These are phyloP conservation scores for Diloba caeruleocephala DNA, from an alignment of 2,888 invertebrate genomes.

Conservation along the genomic window DNA sequence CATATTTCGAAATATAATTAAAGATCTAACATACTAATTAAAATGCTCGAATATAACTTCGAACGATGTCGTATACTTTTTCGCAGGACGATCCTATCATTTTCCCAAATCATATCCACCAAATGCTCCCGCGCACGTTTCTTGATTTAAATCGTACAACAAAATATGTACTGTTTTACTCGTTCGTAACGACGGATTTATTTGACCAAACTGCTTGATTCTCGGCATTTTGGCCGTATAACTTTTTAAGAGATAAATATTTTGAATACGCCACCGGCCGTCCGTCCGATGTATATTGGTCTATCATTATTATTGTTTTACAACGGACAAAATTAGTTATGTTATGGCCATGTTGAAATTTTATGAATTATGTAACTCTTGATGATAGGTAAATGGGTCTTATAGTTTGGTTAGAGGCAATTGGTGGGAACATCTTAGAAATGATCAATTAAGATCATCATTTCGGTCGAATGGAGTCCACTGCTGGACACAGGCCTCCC, in stretches of 20 bases:
- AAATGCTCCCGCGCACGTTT: slow-evolving; percentile 70
- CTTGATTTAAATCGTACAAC: slow-evolving; percentile 81
- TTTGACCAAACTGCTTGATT: slow-evolving; percentile 73
- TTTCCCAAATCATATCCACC: slow-evolving; percentile 50
- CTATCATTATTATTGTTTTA: slow-evolving; percentile 54
- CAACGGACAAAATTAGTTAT: slow-evolving; percentile 51
- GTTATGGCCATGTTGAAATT: slow-evolving; percentile 57
- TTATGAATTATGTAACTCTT: slow-evolving; percentile 51
- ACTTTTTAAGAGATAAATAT: slow-evolving; percentile 77
- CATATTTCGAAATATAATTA: too few species aligned
- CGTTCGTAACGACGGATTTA: slow-evolving; percentile 79
- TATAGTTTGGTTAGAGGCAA: neutral
- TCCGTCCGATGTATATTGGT: slow-evolving; percentile 49
- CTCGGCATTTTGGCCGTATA: slow-evolving; percentile 70
- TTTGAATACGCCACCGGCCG: slow-evolving; percentile 57
- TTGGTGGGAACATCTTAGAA: neutral
- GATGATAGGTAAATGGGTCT: slow-evolving; percentile 28
- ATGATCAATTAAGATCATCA: too few species aligned
- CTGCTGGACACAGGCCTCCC: too few species aligned
- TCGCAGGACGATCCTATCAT: slow-evolving; percentile 1
- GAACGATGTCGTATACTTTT: too few species aligned
- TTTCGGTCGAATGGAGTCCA: too few species aligned
- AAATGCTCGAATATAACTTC: too few species aligned
- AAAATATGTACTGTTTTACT: slow-evolving; percentile 85
- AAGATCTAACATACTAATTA: too few species aligned